A percentile compares a stretch with the other conserved stretches of the same genome.
phyloP scores from a whole-genome alignment of 2,113 vertebrate genomes.

The Prinia subflava region DNA sequence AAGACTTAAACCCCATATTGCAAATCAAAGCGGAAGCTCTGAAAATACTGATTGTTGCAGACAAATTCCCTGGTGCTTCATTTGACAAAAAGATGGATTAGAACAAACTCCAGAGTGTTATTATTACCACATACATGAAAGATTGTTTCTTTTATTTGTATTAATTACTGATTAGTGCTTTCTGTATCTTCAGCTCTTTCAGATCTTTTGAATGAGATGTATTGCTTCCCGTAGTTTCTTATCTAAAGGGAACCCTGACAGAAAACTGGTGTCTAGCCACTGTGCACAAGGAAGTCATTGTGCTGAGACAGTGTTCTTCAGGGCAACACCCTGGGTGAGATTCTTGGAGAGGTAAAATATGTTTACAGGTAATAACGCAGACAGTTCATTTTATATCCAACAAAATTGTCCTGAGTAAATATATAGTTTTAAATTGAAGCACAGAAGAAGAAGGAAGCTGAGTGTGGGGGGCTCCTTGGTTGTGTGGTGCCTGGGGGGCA shows the following conservation, averaged over 20 bases:
- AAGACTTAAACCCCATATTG: not conserved
- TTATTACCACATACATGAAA: conserved; percentile 66
- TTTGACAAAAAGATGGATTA: conserved; percentile 71
- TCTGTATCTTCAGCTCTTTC: conserved; percentile 42
- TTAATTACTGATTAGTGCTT: conserved; percentile 71
- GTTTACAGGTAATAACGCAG: not conserved
- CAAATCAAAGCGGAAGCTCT: conserved; percentile 49
- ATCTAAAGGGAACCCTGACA: not conserved
- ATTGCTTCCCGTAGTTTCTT: not conserved
- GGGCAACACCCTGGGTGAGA: not conserved
- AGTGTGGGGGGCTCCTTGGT: not conserved
- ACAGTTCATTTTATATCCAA: not conserved
- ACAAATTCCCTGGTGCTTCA: conserved; percentile 52
- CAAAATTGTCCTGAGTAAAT: not conserved
- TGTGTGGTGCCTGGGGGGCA: not conserved
- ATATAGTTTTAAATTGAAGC: not conserved
- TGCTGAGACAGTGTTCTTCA: not conserved
- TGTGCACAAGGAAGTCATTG: not conserved
- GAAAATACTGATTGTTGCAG: conserved; percentile 39
- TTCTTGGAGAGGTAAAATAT: not conserved
- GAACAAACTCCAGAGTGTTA: conserved; percentile 61
- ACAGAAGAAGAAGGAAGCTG: not conserved
- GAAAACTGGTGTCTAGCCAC: not conserved
- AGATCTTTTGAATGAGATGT: conserved; percentile 34
- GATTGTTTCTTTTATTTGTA: conserved; percentile 67